Evolutionary conservation across 2,797 vertebrate genomes (phyloP), one percentile per base, ranked within the genome.

Genomic region (Pelodytes ibericus): DNA sequence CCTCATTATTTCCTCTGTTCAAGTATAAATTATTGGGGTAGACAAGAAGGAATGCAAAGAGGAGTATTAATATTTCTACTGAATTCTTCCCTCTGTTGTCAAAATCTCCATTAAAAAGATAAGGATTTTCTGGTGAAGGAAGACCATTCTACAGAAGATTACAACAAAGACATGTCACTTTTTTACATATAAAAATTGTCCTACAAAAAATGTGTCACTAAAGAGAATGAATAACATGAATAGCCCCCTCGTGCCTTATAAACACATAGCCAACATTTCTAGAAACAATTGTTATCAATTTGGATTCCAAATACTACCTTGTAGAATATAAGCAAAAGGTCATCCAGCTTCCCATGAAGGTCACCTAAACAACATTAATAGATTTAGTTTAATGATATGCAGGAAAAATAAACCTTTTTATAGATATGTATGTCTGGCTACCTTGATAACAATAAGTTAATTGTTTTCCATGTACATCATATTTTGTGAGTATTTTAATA

Each of bases 1-100:
- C 98, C 82, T 99, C 98, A 6, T 99, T 96, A 88, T 99, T 99
- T 67, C 98, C 98, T 88, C 98, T 88, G 84, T 99, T 99, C 84
- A 99, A 88, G 81, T 95, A 94, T 85, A 99, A 87, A 83, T 96
- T 88, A 81, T 94, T 93, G 0, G 96, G 96, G 75, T 96, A 98
- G 30, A 98, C 92, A 67, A 99, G 92, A 62, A 96, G 89, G 88
- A 94, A 95, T 49, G 95, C 91, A 81, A 98, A 95, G 27, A 99
- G 88, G 75, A 98, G 90, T 77, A 96, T 85, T 36, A 99, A 86
- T 74, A 99, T 91, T 86, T 99, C 98, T 0, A 95, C 82, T 0
- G 98, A 99, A 85, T 95, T 94, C 81, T 93, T 92, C 51, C 98
- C 98, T 82, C 98, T 88, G 85, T 99, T 97, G 79, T 99, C 96